Base-by-base conservation (phyloP, 2,797 vertebrate species). In the Sebastes alutus region DNA sequence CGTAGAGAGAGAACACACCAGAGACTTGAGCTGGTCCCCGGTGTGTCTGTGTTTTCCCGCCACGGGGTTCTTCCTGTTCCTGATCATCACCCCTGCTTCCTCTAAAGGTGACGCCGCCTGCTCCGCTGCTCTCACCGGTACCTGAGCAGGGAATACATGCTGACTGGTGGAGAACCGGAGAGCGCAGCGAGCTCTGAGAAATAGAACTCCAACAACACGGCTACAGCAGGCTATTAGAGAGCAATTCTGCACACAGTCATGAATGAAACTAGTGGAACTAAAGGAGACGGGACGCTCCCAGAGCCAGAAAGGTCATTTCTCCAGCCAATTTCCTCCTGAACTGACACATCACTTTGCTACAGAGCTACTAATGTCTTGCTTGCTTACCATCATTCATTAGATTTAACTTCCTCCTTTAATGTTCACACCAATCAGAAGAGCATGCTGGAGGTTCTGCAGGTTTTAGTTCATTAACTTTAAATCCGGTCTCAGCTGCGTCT, bases 1-100 rank as follows among this genome's bases (percentile, higher is more conserved):
- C 6, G 0, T 5, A 59, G 61, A 58, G 61, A 58, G 58, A 80
- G 72, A 83, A 72, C 29, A 75, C 35, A 29, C 16, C 16, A 62
- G 74, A 81, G 52, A 62, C 72, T 23, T 23, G 54, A 81, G 59
- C 55, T 25, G 67, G 23, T 89, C 88, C 79, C 84, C 16, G 7
- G 79, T 56, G 87, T 68, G 68, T 77, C 68, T 77, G 65, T 58
- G 73, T 85, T 77, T 85, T 79, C 42, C 42, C 14, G 4, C 65
- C 62, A 56, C 14, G 11, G 66, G 81, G 78, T 86, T 83, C 83
- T 81, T 82, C 60, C 74, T 69, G 58, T 69, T 71, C 77, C 82
- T 78, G 71, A 32, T 32, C 59, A 87, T 89, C 81, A 70, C 35
- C 77, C 59, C 55, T 52, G 62, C 35, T 83, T 83, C 61, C 55